Evolutionary conservation across 2,888 invertebrate species (phyloP).

Genomic region (Philereme transversata): DNA sequence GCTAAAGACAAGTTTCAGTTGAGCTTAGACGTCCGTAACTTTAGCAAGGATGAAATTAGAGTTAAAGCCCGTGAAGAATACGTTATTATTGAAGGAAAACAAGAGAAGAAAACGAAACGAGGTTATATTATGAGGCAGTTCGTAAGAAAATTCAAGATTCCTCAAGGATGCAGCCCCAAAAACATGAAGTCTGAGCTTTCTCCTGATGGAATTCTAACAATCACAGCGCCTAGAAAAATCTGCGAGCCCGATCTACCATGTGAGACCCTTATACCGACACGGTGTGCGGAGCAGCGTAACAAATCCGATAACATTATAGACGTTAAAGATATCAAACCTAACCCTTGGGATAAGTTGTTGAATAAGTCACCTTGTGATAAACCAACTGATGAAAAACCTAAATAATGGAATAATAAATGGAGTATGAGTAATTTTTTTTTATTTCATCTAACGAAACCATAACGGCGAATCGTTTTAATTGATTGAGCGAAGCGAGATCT

Average conservation of each 20-base stretch:
- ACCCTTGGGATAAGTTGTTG: slow-evolving; percentile 12
- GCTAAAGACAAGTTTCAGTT: slow-evolving; percentile 65
- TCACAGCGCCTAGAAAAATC: slow-evolving; percentile 56
- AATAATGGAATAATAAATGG: no score
- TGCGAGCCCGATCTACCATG: slow-evolving; percentile 48
- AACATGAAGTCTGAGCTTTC: slow-evolving; percentile 56
- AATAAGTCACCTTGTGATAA: background rate
- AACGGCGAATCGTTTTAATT: no score
- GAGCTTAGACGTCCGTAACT: slow-evolving; percentile 61
- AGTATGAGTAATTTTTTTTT: background rate
- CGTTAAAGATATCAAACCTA: slow-evolving; percentile 10
- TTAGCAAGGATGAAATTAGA: slow-evolving; percentile 62
- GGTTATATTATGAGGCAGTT: slow-evolving; percentile 62
- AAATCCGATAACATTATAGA: slow-evolving; percentile 3
- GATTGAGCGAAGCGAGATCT: no score
- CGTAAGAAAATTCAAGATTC: slow-evolving; percentile 65
- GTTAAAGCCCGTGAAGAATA: slow-evolving; percentile 67
- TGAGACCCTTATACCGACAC: slow-evolving; percentile 27
- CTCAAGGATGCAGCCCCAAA: slow-evolving; percentile 59
- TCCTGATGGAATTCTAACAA: slow-evolving; percentile 60
- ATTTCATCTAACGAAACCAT: background rate
- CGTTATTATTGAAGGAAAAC: slow-evolving; percentile 69
- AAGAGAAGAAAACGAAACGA: slow-evolving; percentile 59
- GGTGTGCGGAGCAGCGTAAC: background rate
- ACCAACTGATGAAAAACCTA: background rate